These are phyloP conservation scores for Xestia ashworthii DNA, from an alignment of 2,888 invertebrate genomes.

Conservation along the genomic window DNA sequence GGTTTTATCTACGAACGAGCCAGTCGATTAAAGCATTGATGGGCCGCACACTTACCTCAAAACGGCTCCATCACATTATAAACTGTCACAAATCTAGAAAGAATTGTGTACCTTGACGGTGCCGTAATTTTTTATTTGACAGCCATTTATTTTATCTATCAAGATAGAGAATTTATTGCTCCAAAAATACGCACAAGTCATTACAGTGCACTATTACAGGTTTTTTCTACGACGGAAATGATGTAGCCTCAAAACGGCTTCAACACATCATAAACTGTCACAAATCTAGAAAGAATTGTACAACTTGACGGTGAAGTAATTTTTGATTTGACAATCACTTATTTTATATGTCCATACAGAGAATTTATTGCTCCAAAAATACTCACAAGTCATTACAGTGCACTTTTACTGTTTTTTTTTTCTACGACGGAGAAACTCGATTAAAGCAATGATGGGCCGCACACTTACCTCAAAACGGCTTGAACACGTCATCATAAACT, in stretches of 20 bases:
- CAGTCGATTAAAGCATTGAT: background rate
- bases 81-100: background rate
- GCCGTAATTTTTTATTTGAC: background rate
- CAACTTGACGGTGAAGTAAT: background rate
- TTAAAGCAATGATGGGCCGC: background rate
- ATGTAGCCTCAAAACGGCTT: background rate
- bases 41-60: background rate
- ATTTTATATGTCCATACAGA: too few species aligned
- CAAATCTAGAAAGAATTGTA: background rate
- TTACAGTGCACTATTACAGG: too few species aligned
- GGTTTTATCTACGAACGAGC: too few species aligned
- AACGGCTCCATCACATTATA: background rate
- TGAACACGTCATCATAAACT: too few species aligned
- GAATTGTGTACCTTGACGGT: background rate
- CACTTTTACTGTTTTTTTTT: background rate
- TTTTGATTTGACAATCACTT: background rate
- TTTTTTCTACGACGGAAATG: background rate
- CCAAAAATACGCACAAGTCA: too few species aligned
- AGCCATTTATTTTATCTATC: too few species aligned
- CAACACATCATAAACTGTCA: background rate
- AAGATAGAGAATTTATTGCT: too few species aligned
- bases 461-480: background rate
- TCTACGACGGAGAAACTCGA: too few species aligned
- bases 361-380: background rate
- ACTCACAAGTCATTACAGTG: background rate